Evolutionary conservation across 2,113 vertebrate genomes (phyloP).

Genomic region (Stegostoma tigrinum): DNA sequence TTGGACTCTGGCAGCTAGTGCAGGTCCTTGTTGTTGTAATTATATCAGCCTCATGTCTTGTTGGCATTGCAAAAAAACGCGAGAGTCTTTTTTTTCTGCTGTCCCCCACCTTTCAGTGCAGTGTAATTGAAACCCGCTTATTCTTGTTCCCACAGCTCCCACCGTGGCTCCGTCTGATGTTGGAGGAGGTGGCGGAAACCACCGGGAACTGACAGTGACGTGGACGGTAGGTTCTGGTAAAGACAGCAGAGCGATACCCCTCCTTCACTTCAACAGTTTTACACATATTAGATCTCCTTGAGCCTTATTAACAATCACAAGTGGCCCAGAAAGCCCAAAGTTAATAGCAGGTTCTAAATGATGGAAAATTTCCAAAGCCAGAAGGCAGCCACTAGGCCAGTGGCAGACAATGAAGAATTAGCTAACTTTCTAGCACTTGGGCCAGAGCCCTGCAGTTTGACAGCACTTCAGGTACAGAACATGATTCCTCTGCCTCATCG

Average conservation of each 20-base stretch:
- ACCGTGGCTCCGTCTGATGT: slow-evolving; percentile 90
- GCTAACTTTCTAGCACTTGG: background rate
- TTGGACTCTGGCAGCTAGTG: slow-evolving; percentile 47
- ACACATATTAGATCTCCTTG: background rate
- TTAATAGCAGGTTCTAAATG: background rate
- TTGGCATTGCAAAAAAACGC: slow-evolving; percentile 44
- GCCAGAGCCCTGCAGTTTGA: background rate
- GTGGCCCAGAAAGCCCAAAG: background rate
- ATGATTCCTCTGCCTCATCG: too few relatives aligned
- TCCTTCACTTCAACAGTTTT: background rate
- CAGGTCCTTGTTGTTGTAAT: slow-evolving; percentile 52
- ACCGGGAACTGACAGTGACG: slow-evolving; percentile 85
- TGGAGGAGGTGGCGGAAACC: slow-evolving; percentile 80
- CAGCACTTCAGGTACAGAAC: background rate
- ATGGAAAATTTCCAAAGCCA: background rate
- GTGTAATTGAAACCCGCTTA: background rate
- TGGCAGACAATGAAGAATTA: background rate
- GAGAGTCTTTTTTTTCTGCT: background rate
- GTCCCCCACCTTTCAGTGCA: background rate
- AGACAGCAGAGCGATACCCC: background rate
- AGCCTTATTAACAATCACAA: background rate
- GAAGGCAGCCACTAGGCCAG: background rate
- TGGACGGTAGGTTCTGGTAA: slow-evolving; percentile 74
- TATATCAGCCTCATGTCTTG: slow-evolving; percentile 29
- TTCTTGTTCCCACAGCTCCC: slow-evolving; percentile 61